Base-by-base conservation (phyloP, 2,797 vertebrate genomes). In the Potorous gilbertii region DNA sequence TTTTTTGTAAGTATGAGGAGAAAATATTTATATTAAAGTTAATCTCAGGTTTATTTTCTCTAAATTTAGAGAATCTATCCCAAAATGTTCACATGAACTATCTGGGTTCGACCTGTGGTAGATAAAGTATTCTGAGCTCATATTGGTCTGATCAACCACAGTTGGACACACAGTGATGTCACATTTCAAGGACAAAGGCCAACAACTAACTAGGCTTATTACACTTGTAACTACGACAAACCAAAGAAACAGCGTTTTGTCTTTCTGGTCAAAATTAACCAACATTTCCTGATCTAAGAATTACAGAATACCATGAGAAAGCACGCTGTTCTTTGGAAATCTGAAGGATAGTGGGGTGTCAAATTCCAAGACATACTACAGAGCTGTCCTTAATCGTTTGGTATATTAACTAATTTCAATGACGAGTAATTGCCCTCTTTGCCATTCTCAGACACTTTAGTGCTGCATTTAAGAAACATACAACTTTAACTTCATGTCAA, bases 401-500 rank as follows among this genome's bases (percentile, higher is more conserved):
- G 56, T 59, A 24, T 62, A 27, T 55, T 34, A 55, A 27, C 93
- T 31, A 90, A 55, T 54, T 62, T 92, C 31, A n/a, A 16, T 52
- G 12, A 92, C 4, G 91, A 96, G 93, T 21, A 89, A 92, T 92
- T 94, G 81, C 40, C 46, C 46, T 56, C 95, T 91, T 50, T 93
- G 56, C 24, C 90, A 31, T 40, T 93, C 52, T 59, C 34, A 56
- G 90, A 95, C 34, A 92, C 50, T 93, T 93, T 21, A 66, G 11
- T 74, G 62, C 62, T 10, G 57, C 40, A 91, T 1, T 9, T 0
- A 95, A 95, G 54, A 95, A 95, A 56, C 31, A 87, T 87, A 12
- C 56, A 91, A 96, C 14, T 96, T 92, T 94, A 90, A 93, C n/a
- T 56, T 28, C 92, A 40, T 93, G 46, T 93, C 40, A 94, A 93